phyloP scores from a whole-genome alignment of 2,888 invertebrate genomes.

The Leucozona laternaria region DNA sequence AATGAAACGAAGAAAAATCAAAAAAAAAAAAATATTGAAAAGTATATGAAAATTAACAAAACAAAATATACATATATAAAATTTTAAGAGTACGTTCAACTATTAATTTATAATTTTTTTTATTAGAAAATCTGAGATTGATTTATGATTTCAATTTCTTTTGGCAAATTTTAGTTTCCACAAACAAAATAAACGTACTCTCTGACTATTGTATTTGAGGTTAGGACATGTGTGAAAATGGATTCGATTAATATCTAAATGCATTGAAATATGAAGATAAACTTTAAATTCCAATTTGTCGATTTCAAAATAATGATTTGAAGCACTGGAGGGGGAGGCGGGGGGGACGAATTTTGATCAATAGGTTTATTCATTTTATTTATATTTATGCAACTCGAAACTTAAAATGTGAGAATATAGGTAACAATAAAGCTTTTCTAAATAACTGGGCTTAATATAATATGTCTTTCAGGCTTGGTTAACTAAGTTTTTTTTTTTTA shows the following conservation, averaged over 20 bases:
- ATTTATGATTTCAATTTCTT: constrained; percentile 25
- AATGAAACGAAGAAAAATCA: constrained; percentile 49
- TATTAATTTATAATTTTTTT: background rate
- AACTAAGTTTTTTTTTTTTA: constrained; percentile 12
- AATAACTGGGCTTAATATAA: constrained; percentile 26
- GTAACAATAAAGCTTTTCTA: constrained; percentile 49
- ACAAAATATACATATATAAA: background rate
- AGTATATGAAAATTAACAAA: constrained; percentile 5
- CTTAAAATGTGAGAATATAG: constrained; percentile 37
- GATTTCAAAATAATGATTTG: constrained; percentile 38
- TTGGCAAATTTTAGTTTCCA: background rate
- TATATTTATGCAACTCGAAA: constrained; percentile 48
- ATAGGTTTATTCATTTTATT: constrained; percentile 14
- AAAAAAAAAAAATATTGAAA: constrained; percentile 17
- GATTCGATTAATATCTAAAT: constrained; percentile 24
- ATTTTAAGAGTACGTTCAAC: constrained; percentile 42
- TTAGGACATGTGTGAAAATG: constrained; percentile 34
- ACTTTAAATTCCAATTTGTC: constrained; percentile 45
- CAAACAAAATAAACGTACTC: constrained; percentile 49
- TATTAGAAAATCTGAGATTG: background rate
- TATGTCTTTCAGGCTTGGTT: constrained; percentile 21
- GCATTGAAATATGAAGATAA: constrained; percentile 47
- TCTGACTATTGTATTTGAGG: constrained; percentile 36
- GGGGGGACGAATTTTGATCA: constrained; percentile 4
- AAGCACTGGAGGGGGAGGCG: constrained; percentile 46